phyloP scores from a whole-genome alignment of 2,888 invertebrate species.

The Campaea margaritaria region DNA sequence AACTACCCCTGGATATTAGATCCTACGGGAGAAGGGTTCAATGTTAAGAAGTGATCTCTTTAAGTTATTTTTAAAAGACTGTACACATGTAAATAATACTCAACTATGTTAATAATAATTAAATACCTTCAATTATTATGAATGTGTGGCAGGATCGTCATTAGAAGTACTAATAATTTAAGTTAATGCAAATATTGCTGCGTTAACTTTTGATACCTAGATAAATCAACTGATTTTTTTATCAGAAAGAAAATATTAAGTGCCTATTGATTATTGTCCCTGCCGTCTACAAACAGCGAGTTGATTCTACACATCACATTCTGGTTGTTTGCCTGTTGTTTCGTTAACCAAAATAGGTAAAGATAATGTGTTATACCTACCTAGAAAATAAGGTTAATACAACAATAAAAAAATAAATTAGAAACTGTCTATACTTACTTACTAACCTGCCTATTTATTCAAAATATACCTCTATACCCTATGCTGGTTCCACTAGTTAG shows the following conservation, averaged over 20 bases:
- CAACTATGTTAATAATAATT: slow-evolving; percentile 78
- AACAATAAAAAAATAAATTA: slow-evolving; percentile 23
- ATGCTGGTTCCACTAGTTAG: no score
- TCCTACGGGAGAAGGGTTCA: slow-evolving; percentile 97
- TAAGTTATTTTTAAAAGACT: slow-evolving; percentile 80
- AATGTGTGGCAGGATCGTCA: slow-evolving; percentile 56
- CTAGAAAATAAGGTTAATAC: slow-evolving; percentile 24
- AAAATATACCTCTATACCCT: no score
- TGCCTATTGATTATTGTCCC: not conserved
- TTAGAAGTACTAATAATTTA: slow-evolving; percentile 32
- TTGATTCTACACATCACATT: slow-evolving; percentile 18
- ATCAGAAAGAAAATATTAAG: not conserved
- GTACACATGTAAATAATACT: slow-evolving; percentile 85
- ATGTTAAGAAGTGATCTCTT: slow-evolving; percentile 90
- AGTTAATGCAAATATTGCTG: slow-evolving; percentile 25
- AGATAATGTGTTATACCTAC: slow-evolving; percentile 19
- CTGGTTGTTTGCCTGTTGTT: slow-evolving; percentile 11
- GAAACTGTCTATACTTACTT: not conserved
- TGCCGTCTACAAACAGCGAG: slow-evolving; percentile 17
- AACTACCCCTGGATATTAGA: slow-evolving; percentile 98
- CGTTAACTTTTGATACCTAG: slow-evolving; percentile 5
- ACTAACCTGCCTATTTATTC: no score
- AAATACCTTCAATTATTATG: slow-evolving; percentile 51
- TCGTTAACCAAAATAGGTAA: slow-evolving; percentile 15
- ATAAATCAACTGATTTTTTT: slow-evolving; percentile 2